Evolutionary conservation across 37 sponge, comb jelly and placozoan species (phyloP).

Genomic region (Tethya wilhelma): DNA sequence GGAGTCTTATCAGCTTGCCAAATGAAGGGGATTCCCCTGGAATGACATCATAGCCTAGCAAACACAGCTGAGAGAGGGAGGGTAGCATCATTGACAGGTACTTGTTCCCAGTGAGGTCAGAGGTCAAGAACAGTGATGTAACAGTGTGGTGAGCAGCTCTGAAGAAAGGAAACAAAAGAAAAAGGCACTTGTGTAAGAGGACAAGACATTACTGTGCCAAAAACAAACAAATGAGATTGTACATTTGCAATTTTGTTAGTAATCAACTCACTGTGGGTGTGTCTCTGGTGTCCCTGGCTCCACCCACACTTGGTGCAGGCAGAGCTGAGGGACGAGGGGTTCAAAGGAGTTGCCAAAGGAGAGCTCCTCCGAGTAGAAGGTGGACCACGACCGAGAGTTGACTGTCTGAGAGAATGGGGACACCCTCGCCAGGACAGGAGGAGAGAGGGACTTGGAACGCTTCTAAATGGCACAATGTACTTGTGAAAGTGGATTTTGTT

Average conservation of each 20-base stretch:
- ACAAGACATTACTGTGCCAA: too few relatives aligned
- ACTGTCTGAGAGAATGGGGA: conserved; percentile 58
- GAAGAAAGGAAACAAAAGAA: too few relatives aligned
- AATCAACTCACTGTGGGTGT: too few relatives aligned
- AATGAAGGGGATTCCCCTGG: conserved; percentile 27
- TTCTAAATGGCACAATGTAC: conserved; percentile 2
- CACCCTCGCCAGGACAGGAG: conserved; percentile 40
- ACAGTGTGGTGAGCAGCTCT: not conserved
- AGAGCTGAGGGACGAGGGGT: conserved; percentile 66
- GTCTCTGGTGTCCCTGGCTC: not conserved
- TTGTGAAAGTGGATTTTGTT: too few relatives aligned
- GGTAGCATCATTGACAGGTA: conserved; percentile 18
- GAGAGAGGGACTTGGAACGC: conserved; percentile 66
- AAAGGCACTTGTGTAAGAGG: too few relatives aligned
- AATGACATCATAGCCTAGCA: conserved; percentile 6
- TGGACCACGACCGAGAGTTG: conserved; percentile 70
- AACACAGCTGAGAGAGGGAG: not conserved
- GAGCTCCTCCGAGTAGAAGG: conserved; percentile 68
- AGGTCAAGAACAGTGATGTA: conserved; percentile 12
- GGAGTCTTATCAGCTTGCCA: not conserved
- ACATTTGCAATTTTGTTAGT: too few relatives aligned
- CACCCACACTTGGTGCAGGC: conserved; percentile 59
- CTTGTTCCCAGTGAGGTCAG: conserved; percentile 9
- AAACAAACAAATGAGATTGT: too few relatives aligned
- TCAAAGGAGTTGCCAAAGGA: conserved; percentile 52